Evolutionary conservation across 2,888 invertebrate species (phyloP), one percentile per base, ranked within the genome.

Genomic region (Zygothrica quintamaculata): DNA sequence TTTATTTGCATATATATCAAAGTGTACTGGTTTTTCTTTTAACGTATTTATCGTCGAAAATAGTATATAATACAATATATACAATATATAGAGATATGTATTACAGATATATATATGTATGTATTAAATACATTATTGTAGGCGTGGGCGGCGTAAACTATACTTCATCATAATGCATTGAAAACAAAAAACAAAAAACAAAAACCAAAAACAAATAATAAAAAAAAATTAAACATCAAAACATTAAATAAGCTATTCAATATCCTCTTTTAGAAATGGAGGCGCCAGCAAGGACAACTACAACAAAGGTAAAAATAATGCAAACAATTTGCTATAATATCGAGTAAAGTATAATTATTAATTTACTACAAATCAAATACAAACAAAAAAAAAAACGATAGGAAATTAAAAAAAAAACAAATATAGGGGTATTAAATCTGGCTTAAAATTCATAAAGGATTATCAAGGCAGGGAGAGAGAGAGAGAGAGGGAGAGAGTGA

Each of bases 241-340:
- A 77, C 87, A 90, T 89, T 90, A 89, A 89, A 90, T 89, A 88
- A 90, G 89, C 87, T 82, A 85, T 90, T 90, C 88, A 88, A 89
- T 89, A 87, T 90, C 91, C 90, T 91, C 88, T 91, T 90, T 89
- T 90, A 90, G 96, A 95, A 94, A 94, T 94, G 96, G 96, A 95
- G 96, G 96, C 95, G 94, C 95, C 94, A 95, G 95, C 93, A 94
- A 95, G 95, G 96, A 96, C 95, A 96, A 96, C 96, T 96, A 93
- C 96, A 96, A 96, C 94, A 97, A 97, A 97, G 97, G 97, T 97
- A 97, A 97, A n/a, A 90, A 88, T 88, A 87, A 82, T 89, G 89
- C 89, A 90, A 89, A 79, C 71, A 84, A 80, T 80, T 86, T 88
- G 90, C 90, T 78, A 74, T 74, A 68, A 80, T 73, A 82, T 78